Percentiles rank a stretch among this genome's conserved stretches.
phyloP scores from a whole-genome alignment of 2,797 vertebrate genomes.

The Chiloscyllium punctatum region DNA sequence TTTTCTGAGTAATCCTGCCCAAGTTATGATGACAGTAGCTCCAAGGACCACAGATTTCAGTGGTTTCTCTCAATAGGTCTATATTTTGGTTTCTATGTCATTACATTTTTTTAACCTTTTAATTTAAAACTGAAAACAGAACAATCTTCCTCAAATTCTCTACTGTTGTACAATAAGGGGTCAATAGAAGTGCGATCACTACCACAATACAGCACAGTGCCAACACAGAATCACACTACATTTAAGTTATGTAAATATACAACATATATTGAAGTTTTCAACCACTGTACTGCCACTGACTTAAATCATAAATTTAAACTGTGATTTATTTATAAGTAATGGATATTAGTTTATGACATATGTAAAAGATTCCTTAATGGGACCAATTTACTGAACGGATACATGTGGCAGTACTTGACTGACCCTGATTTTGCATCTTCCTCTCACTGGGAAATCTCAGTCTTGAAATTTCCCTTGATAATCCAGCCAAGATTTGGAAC shows the following conservation, averaged over 20 bases:
- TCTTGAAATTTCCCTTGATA: not conserved
- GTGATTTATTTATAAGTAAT: not conserved
- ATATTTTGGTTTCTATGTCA: not conserved
- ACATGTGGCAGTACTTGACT: not conserved
- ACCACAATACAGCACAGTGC: too few relatives aligned
- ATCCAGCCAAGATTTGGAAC: not conserved
- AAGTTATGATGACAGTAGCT: not conserved
- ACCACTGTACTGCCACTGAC: not conserved
- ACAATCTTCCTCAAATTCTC: not conserved
- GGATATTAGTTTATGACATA: not conserved
- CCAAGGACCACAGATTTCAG: not conserved
- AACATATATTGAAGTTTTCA: not conserved
- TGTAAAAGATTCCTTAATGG: not conserved
- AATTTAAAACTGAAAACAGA: not conserved
- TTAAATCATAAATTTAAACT: not conserved
- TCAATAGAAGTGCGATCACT: not conserved
- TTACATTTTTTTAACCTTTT: not conserved
- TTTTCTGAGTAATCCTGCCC: not conserved
- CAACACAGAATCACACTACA: too few relatives aligned
- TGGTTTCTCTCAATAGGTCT: not conserved
- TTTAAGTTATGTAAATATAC: not conserved
- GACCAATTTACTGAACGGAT: not conserved
- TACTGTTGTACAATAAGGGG: not conserved
- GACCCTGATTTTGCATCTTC: not conserved
- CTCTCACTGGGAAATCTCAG: not conserved